These are phyloP conservation scores for Cynopterus brachyotis DNA, from an alignment of 2,113 vertebrate genomes.

Conservation along the genomic window DNA sequence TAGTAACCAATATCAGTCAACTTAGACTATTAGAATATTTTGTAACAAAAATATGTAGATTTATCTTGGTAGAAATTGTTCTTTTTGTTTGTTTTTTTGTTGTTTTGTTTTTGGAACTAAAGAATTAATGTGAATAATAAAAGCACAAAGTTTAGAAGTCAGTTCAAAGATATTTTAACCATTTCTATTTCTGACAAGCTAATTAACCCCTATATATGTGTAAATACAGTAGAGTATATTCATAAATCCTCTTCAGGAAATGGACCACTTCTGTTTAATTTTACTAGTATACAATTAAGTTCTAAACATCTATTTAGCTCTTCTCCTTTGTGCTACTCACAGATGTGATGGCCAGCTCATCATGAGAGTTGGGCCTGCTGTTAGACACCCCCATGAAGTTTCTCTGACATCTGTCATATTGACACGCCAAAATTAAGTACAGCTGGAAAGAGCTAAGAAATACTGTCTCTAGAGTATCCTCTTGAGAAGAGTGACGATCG, in stretches of 20 bases:
- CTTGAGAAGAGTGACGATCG: not conserved
- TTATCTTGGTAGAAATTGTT: not conserved
- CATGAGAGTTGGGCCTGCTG: not conserved
- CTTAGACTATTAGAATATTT: not conserved
- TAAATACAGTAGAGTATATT: not conserved
- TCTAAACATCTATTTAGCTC: not conserved
- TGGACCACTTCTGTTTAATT: not conserved
- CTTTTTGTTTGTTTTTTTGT: no score
- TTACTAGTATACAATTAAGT: not conserved
- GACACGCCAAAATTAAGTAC: not conserved
- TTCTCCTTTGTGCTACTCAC: not conserved
- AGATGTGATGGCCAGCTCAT: not conserved
- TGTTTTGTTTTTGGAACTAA: no score
- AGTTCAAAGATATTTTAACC: not conserved
- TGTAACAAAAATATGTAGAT: not conserved
- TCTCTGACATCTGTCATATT: slow-evolving; percentile 11
- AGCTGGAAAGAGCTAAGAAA: not conserved
- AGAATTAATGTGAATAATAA: not conserved
- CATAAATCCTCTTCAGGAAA: not conserved
- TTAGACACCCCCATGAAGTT: not conserved
- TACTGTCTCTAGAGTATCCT: not conserved
- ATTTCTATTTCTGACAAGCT: not conserved
- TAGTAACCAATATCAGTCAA: not conserved
- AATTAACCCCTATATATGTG: not conserved
- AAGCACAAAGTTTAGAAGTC: not conserved